Base-by-base conservation (phyloP, 2,797 vertebrate genomes). In the Tadarida brasiliensis region DNA sequence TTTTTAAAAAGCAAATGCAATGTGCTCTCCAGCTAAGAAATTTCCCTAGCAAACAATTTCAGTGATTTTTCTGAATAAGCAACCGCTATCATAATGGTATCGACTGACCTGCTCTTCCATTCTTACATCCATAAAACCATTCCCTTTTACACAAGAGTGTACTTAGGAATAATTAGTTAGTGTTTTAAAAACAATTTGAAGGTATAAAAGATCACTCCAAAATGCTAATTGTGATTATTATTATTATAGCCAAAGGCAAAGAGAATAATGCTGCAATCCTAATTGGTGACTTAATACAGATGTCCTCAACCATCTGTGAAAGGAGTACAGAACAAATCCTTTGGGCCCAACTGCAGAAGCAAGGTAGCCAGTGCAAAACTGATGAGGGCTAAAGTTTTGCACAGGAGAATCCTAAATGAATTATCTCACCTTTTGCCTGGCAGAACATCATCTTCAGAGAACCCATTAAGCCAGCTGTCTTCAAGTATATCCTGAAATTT, bases 141-240 rank as follows among this genome's bases (percentile, higher is more conserved):
- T 96, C 87, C 24, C 56, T 92, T 92, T 93, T 92, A 92, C 63
- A 49, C 30, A 95, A 80, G 39, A 77, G 30, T 91, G 11, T 71
- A 83, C 70, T 92, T 44, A 91, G 80, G 49, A 91, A 86, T 94
- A 93, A 87, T 91, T 87, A 54, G 61, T 57, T 78, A 71, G n/a
- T 71, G 28, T 57, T 96, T 90, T 85, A 20, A 96, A 85, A 96
- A 94, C 15, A 95, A 76, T 95, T 83, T 84, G n/a, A 91, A 97
- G 54, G 16, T 83, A 26, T 77, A 87, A 95, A 92, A 94, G 14
- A 94, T 85, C 73, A 90, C 4, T 83, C 11, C 30, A 76, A 94
- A 94, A 84, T 76, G 35, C 44, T 85, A 63, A 95, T 65, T 88
- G 28, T 95, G 70, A 92, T 82, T 67, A 77, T 90, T 87, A 88